Conservation (phyloP, 2,797 vertebrate genomes). For the Oreortyx pictus region DNA sequence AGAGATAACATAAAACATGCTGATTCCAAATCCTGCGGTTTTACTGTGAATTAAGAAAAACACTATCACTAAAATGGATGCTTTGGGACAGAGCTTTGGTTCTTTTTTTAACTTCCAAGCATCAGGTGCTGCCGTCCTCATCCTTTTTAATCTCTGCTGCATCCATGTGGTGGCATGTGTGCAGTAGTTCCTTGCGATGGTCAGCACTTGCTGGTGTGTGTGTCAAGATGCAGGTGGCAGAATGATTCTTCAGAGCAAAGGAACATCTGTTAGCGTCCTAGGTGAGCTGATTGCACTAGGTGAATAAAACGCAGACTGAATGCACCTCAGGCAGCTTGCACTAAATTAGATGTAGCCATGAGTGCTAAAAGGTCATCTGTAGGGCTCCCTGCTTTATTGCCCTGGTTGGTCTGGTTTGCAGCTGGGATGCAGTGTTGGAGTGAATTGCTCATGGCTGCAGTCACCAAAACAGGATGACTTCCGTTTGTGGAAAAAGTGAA, state of each 20-base stretch:
- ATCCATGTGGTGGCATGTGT: background rate
- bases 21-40: background rate
- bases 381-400: background rate
- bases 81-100: background rate
- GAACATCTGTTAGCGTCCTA: conserved; percentile 16
- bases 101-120: background rate
- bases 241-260: conserved; percentile 24
- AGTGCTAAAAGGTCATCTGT: background rate
- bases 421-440: background rate
- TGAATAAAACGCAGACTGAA: conserved; percentile 3
- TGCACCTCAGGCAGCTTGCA: background rate
- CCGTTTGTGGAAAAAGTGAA: background rate
- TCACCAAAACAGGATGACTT: background rate
- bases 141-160: background rate
- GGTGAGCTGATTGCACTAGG: conserved; percentile 6
- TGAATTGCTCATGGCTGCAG: background rate
- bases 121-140: background rate
- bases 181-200: background rate
- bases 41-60: background rate
- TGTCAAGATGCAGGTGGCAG: conserved; percentile 45
- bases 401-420: background rate
- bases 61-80: background rate
- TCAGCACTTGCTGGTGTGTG: background rate
- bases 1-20: background rate
- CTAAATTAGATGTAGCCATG: background rate